These are phyloP conservation scores for Sarcophilus harrisii DNA, from an alignment of 2,797 vertebrate species.

Conservation along the genomic window DNA sequence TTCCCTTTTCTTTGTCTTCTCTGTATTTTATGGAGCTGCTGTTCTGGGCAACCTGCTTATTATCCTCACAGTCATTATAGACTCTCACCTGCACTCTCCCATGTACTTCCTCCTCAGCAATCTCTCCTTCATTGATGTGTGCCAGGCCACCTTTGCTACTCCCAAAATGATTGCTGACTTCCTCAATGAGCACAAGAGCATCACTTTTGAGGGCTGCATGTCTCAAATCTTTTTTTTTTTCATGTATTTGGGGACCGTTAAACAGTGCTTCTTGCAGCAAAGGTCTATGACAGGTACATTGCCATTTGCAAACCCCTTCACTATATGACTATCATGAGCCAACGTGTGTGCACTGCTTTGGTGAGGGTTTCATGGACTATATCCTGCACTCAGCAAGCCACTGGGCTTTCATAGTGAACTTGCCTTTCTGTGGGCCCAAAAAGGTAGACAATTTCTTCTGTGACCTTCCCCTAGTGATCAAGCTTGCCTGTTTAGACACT, in stretches of 20 bases:
- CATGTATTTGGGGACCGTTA: constrained; percentile 64
- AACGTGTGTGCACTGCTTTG: not conserved
- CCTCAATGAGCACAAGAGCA: constrained; percentile 49
- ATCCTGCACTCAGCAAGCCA: constrained; percentile 63
- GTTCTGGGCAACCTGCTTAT: constrained; percentile 64
- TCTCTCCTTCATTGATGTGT: constrained; percentile 63
- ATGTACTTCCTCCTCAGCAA: constrained; percentile 69
- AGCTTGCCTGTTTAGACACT: constrained; percentile 58
- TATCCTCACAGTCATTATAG: constrained; percentile 48
- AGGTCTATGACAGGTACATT: constrained; percentile 63
- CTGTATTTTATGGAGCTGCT: constrained; percentile 38
- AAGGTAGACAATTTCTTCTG: constrained; percentile 67
- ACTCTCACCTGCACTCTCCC: constrained; percentile 37
- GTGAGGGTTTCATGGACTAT: constrained; percentile 55
- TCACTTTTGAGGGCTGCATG: constrained; percentile 62
- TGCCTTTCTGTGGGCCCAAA: constrained; percentile 72
- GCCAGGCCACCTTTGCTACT: constrained; percentile 54
- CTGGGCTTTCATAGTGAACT: constrained; percentile 45
- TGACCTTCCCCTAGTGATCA: constrained; percentile 61
- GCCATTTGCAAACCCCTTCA: constrained; percentile 66
- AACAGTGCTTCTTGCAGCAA: constrained; percentile 63
- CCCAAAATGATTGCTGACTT: constrained; percentile 64
- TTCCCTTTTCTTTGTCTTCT: constrained; percentile 54
- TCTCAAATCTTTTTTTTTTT: constrained; percentile 66
- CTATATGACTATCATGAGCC: constrained; percentile 66